Evolutionary conservation across 2,113 vertebrate genomes (phyloP).

Genomic region (Tachuris rubrigastra): DNA sequence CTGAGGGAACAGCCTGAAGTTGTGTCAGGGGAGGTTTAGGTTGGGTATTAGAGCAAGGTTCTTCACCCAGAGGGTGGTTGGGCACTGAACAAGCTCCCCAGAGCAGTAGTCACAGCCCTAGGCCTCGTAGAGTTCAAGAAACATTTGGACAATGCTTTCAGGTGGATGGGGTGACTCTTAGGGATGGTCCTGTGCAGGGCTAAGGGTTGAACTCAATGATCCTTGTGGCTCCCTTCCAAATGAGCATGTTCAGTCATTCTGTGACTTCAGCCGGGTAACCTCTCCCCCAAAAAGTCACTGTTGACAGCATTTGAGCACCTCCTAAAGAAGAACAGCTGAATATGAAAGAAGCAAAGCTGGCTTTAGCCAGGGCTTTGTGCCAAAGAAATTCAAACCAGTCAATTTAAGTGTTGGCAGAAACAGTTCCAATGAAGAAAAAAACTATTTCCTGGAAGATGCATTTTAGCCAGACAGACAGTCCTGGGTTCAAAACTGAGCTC

Average conservation of each 20-base stretch:
- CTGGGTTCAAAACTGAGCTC: not conserved
- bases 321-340: not conserved
- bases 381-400: not conserved
- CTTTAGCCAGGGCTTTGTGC: not conserved
- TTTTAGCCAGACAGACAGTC: not conserved
- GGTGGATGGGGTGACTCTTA: not conserved
- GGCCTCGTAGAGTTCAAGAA: not conserved
- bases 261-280: not conserved
- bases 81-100: not conserved
- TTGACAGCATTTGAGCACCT: not conserved
- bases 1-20: not conserved
- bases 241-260: not conserved
- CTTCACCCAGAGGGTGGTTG: not conserved
- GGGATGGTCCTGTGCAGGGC: not conserved
- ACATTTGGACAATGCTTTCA: not conserved
- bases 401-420: not conserved
- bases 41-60: not conserved
- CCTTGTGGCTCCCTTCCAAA: not conserved
- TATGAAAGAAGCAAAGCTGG: not conserved
- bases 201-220: not conserved
- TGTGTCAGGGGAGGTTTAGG: not conserved
- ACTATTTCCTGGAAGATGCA: not conserved
- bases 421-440: not conserved
- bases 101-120: not conserved
- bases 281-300: not conserved